Evolutionary conservation across 2,113 vertebrate genomes (phyloP), one percentile per base, ranked within the genome.

Genomic region (Corynorhinus townsendii): DNA sequence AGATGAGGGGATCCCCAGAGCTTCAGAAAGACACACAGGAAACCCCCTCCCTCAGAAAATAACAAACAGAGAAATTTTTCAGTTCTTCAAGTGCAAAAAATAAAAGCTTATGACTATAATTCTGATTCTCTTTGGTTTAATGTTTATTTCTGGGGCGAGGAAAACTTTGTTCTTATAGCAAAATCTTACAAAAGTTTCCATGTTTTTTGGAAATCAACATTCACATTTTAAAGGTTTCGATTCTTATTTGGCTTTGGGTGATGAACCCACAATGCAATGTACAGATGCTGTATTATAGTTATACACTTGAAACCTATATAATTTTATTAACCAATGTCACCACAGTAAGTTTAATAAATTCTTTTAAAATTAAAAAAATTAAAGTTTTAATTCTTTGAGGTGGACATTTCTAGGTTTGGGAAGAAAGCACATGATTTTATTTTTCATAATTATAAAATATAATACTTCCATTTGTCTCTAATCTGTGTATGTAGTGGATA

Each of bases 11-110:
- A 97, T 97, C 95, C 97, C 91, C 96, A 89, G 94, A 93, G 93
- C 92, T 95, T 94, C 96, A 96, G 92, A 95, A 96, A 95, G 93
- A 62, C 45, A 86, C 33, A 86, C 93, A 81, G 95, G 98, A 98
- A 97, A 98, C 94, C 80, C 95, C 97, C 97, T 97, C 94, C 97
- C 96, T 97, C 96, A 97, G 96, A 97, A 97, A 97, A 97, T 97
- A 84, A 97, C 96, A 94, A 33, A 68, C 83, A 84, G 83, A 97
- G 96, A 95, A 71, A 90, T 90, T 94, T 95, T 94, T 92, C 97
- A 92, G 97, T 92, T 98, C 96, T 95, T 97, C 95, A 94, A 96
- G 93, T 47, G 97, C 0, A 0, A 97, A 96, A 97, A 98, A 97
- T 73, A 97, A 96, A 96, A 96, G 28, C 84, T 85, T 92, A 64